Conservation (phyloP, 2,113 vertebrate species). For the Peromyscus californicus region DNA sequence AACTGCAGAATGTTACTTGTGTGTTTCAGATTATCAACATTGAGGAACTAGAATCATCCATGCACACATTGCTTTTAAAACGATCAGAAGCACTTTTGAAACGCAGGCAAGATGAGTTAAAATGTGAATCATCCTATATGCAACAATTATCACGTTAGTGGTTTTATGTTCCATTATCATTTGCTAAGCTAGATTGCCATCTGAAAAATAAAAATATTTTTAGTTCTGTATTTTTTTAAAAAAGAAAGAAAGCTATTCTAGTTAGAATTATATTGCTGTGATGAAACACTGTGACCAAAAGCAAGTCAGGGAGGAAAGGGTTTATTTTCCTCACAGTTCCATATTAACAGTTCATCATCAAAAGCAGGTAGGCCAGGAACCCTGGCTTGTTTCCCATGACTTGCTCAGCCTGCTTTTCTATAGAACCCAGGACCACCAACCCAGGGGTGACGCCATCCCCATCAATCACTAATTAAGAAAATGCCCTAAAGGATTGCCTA, state of each 20-base stretch:
- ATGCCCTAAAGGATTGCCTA: not conserved
- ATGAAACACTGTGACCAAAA: not conserved
- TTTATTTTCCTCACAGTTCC: not conserved
- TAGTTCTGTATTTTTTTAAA: not conserved
- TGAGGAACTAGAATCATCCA: slow-evolving; percentile 91
- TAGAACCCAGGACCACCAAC: not conserved
- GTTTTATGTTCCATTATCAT: slow-evolving; percentile 38
- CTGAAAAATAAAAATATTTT: slow-evolving; percentile 26
- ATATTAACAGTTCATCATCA: not conserved
- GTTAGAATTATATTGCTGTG: not conserved
- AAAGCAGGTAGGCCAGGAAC: not conserved
- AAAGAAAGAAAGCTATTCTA: not conserved
- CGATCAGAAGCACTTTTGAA: slow-evolving; percentile 85
- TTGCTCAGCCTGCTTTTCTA: not conserved
- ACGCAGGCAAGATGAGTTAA: slow-evolving; percentile 90
- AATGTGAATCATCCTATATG: slow-evolving; percentile 88
- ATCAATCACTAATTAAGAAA: not conserved
- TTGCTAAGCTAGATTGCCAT: slow-evolving; percentile 46
- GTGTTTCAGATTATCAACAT: slow-evolving; percentile 90
- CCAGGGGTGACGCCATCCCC: not conserved
- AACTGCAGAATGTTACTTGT: slow-evolving; percentile 52
- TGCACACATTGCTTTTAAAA: slow-evolving; percentile 90
- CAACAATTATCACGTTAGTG: slow-evolving; percentile 76
- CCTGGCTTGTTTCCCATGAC: not conserved
- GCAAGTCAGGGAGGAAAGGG: not conserved